Evolutionary conservation across 2,113 vertebrate species (phyloP).

Genomic region (Illadopsis cleaveri): DNA sequence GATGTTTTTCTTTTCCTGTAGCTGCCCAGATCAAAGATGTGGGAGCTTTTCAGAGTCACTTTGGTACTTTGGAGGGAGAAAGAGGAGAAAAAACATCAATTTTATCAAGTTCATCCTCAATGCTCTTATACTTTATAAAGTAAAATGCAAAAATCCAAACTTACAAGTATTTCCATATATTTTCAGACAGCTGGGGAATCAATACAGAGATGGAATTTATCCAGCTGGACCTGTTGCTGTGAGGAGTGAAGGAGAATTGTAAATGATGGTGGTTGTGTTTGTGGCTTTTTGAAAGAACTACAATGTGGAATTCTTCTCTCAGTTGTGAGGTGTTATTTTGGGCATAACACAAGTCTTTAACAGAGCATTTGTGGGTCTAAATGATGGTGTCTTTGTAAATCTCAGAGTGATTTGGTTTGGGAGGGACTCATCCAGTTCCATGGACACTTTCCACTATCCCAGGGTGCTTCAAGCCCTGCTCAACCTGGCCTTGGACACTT

Average conservation of each 20-base stretch:
- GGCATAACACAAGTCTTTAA: not conserved
- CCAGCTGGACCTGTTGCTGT: not conserved
- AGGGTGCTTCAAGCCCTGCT: not conserved
- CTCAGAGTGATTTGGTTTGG: not conserved
- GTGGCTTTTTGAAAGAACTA: not conserved
- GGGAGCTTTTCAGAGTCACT: not conserved
- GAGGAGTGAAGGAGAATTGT: not conserved
- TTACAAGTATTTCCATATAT: not conserved
- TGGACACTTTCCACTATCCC: not conserved
- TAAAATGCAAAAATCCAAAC: not conserved
- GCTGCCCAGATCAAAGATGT: not conserved
- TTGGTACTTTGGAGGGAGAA: not conserved
- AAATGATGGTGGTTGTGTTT: not conserved
- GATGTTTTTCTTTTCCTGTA: not conserved
- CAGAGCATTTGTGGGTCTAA: not conserved
- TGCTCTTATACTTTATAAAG: not conserved
- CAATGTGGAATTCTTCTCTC: not conserved
- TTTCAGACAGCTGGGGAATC: not conserved
- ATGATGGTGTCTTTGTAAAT: rapidly evolving
- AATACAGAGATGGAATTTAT: not conserved
- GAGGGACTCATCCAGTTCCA: not conserved
- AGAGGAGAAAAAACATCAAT: not conserved
- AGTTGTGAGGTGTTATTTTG: not conserved
- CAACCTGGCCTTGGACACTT: not conserved
- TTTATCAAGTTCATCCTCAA: not conserved